Conservation (phyloP, 2,888 invertebrate genomes). For the Thereva nobilitata region DNA sequence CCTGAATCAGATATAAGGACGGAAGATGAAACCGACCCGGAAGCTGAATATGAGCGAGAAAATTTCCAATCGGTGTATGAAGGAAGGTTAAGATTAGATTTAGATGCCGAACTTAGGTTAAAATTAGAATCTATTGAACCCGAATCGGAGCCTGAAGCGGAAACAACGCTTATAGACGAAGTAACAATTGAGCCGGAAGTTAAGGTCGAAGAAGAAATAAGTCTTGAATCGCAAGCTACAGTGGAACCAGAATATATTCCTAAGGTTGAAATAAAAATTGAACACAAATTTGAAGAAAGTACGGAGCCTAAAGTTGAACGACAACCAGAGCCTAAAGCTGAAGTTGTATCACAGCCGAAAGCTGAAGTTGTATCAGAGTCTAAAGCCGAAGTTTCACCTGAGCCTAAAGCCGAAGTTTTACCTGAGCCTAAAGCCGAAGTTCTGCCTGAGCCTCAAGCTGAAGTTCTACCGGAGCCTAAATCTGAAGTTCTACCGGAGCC, state of each 20-base stretch:
- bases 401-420: too few relatives aligned
- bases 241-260: background rate
- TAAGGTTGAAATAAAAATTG: slow-evolving; percentile 41
- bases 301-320: too few relatives aligned
- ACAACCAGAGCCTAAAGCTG: too few relatives aligned
- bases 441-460: slow-evolving; percentile 41
- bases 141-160: too few relatives aligned
- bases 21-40: background rate
- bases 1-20: background rate
- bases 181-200: background rate
- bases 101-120: too few relatives aligned
- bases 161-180: too few relatives aligned
- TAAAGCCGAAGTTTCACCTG: too few relatives aligned
- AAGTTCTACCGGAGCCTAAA: slow-evolving; percentile 56
- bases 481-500: slow-evolving; percentile 54
- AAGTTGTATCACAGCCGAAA: too few relatives aligned
- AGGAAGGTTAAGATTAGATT: too few relatives aligned
- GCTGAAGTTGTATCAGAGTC: too few relatives aligned
- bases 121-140: too few relatives aligned
- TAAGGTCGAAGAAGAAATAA: background rate
- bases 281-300: slow-evolving; percentile 19
- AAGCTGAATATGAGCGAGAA: background rate
- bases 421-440: too few relatives aligned
- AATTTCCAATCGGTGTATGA: background rate
- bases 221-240: background rate